Base-by-base conservation (phyloP, 2,888 invertebrate species). In the Mellilla xanthometata region DNA sequence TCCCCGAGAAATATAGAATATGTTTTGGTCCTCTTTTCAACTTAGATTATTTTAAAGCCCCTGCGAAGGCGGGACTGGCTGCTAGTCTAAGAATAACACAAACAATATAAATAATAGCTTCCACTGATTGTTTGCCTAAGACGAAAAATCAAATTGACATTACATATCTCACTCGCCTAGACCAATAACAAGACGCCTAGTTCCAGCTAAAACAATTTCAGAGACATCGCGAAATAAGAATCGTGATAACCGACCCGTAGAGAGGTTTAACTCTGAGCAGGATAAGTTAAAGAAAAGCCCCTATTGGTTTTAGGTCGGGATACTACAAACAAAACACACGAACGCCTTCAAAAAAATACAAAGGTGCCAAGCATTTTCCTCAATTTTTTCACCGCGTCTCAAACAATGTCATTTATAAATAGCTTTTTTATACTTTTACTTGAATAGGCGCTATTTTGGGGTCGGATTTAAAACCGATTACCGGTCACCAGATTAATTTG, bases 371-470 rank as follows among this genome's bases (percentile, higher is more conserved):
- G 5, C 2, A 2, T 5, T 19, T 19, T 19, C 15, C 15, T 5
- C 6, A 5, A 6, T 19, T 19, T 6, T 6, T 19, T 6, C 15
- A 19, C 3, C 15, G 6, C 15, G 4, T 19, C 6, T 3, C 31
- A 10, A 32, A 36, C 31, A 36, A 40, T 36, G 8, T n/a, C 7
- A 27, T n/a, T 32, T 24, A 47, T 38, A 47, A 41, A 47, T 41
- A 38, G 38, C 41, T 38, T 41, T 47, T 47, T 47, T 12, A 47
- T 41, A 41, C 32, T 30, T 34, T 8, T 34, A 24, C 12, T 1
- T 9, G 12, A 9, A 27, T 7, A 9, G 12, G 12, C 12, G 35
- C 8, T 26, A 34, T 35, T 40, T 40, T 36, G 19, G n/a, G 12
- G 9, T 3, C 3, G 31, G 36, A 31, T 40, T 36, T 40, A 36